Evolutionary conservation across 2,113 vertebrate genomes (phyloP).

Genomic region (Pterocles gutturalis): DNA sequence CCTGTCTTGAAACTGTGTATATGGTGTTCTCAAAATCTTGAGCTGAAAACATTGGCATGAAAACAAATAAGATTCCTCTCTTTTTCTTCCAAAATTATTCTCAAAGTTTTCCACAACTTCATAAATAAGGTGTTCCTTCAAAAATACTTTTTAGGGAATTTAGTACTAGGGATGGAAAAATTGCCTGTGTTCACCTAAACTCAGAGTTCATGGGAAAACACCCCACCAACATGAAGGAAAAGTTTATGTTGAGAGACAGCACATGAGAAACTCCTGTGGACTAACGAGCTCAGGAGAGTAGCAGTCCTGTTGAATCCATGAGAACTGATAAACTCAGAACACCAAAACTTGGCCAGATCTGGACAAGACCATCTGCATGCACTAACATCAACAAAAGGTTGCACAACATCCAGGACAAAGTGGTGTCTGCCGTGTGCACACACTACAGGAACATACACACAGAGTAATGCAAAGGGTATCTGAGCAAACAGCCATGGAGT

Average conservation of each 20-base stretch:
- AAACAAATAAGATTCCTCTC: neutral
- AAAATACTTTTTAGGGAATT: neutral
- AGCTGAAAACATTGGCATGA: neutral
- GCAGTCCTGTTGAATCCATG: neutral
- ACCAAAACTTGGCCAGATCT: neutral
- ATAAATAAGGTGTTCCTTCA: neutral
- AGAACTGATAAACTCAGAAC: neutral
- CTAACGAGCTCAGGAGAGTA: fast-evolving
- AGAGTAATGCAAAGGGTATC: neutral
- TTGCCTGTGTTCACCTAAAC: neutral
- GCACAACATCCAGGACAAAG: neutral
- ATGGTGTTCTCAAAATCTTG: neutral
- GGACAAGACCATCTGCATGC: neutral
- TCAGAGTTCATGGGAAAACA: neutral
- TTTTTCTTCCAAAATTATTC: neutral
- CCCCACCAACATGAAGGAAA: too few species aligned
- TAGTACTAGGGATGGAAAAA: neutral
- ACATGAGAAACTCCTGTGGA: neutral
- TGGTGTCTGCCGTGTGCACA: neutral
- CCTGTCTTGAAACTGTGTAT: neutral
- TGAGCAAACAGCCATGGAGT: neutral
- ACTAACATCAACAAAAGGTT: neutral
- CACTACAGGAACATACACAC: neutral
- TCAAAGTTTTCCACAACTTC: neutral
- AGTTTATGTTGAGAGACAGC: neutral